Percentiles rank a stretch among this genome's conserved stretches.
Evolutionary conservation across 1,140 invertebrate species (phyloP).

Genomic region (Macrotrachela quadricornifera): DNA sequence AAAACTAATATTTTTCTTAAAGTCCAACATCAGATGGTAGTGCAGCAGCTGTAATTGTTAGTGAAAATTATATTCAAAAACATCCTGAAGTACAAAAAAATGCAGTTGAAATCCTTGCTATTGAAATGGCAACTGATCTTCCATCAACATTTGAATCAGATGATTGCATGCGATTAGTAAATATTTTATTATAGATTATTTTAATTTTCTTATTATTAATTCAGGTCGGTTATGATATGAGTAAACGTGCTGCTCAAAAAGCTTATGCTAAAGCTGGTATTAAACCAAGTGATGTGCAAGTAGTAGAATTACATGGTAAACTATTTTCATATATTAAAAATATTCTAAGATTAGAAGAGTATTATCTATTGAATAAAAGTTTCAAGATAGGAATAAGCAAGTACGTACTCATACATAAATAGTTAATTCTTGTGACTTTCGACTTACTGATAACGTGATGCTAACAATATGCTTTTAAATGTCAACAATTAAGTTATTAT

Average conservation of each 20-base stretch:
- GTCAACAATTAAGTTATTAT: no score
- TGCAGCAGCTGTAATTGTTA: conserved; percentile 67
- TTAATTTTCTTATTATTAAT: no score
- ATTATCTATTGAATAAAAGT: no score
- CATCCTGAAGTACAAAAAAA: conserved; percentile 47
- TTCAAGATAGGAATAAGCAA: no score
- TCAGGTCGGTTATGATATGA: conserved; percentile 73
- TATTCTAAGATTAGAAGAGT: no score
- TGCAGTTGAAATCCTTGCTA: conserved; percentile 71
- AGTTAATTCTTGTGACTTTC: no score
- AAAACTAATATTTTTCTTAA: conserved; percentile 1
- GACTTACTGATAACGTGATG: no score
- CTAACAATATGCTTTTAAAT: no score
- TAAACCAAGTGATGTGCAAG: conserved; percentile 59
- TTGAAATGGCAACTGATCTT: conserved; percentile 84
- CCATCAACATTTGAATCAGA: conserved; percentile 58
- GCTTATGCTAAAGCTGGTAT: conserved; percentile 54
- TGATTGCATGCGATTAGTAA: conserved; percentile 59
- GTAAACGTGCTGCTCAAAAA: conserved; percentile 52
- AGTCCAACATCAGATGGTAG: conserved; percentile 80
- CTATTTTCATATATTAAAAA: no score
- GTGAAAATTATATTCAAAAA: conserved; percentile 62
- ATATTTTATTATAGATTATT: no score
- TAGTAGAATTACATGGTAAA: conserved; percentile 67
- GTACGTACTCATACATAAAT: no score